A percentile compares a stretch with the other conserved stretches of the same genome.
Evolutionary conservation across 2,113 vertebrate species (phyloP).

Genomic region (Seriola rivoliana): DNA sequence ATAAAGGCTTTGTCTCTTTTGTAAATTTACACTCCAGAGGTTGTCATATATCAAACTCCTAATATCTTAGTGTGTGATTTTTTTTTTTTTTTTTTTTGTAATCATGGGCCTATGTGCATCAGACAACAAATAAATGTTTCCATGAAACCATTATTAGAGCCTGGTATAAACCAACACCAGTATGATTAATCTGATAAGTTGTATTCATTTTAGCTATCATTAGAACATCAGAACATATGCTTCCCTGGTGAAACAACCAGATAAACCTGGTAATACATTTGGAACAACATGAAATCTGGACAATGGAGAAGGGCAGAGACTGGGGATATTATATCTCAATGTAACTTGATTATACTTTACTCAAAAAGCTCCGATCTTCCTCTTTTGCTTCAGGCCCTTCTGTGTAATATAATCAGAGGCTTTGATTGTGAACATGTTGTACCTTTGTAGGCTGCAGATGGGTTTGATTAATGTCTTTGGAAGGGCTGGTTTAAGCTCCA

Average conservation of each 20-base stretch:
- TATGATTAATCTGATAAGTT: slow-evolving; percentile 21
- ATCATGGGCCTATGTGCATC: background rate
- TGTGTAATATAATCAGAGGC: slow-evolving; percentile 60
- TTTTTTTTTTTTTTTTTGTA: background rate
- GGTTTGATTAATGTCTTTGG: slow-evolving; percentile 7
- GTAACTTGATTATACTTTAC: slow-evolving; percentile 56
- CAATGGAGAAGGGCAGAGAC: background rate
- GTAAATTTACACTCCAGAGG: too few relatives aligned
- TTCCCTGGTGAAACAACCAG: slow-evolving; percentile 6
- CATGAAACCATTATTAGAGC: slow-evolving; percentile 13
- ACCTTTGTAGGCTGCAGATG: slow-evolving; percentile 18
- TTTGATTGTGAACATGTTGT: slow-evolving; percentile 45
- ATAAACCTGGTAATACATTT: slow-evolving; percentile 51
- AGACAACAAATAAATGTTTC: slow-evolving; percentile 5
- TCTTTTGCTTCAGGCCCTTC: slow-evolving; percentile 29
- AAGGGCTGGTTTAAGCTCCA: background rate
- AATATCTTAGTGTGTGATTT: too few relatives aligned
- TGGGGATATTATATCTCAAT: background rate
- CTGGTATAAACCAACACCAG: slow-evolving; percentile 1
- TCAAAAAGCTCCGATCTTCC: slow-evolving; percentile 45
- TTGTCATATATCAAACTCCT: too few relatives aligned
- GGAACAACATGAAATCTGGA: slow-evolving; percentile 26
- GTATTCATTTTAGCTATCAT: slow-evolving; percentile 17
- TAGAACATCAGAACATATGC: slow-evolving; percentile 34
- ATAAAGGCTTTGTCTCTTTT: too few relatives aligned